Evolutionary conservation across 2,113 vertebrate genomes (phyloP).

Genomic region (Grammomys dolichurus): DNA sequence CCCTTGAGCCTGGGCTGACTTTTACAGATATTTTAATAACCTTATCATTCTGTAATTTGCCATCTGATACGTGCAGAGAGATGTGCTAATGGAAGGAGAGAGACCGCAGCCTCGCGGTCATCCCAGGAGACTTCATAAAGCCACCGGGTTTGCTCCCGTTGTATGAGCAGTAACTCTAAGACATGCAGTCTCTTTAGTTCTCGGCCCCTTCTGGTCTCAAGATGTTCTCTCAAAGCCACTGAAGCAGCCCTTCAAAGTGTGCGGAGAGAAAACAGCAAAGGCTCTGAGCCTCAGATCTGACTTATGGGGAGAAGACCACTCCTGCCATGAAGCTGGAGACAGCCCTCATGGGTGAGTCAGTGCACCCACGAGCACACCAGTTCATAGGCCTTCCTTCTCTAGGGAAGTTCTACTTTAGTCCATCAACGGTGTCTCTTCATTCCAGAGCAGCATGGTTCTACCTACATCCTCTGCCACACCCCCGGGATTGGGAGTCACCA

Average conservation of each 20-base stretch:
- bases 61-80: constrained; percentile 53
- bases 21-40: constrained; percentile 34
- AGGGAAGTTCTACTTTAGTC: background rate
- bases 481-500: background rate
- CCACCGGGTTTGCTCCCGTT: background rate
- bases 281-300: background rate
- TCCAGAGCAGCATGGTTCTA: background rate
- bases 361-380: background rate
- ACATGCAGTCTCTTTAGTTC: background rate
- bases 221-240: background rate
- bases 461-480: rapidly evolving
- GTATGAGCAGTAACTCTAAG: background rate
- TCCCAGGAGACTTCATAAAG: constrained; percentile 1
- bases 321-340: background rate
- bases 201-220: background rate
- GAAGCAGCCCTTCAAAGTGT: background rate
- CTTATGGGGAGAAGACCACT: background rate
- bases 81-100: constrained; percentile 53
- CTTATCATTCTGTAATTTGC: constrained; percentile 27
- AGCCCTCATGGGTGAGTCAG: background rate
- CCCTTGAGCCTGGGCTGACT: constrained; percentile 55
- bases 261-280: background rate
- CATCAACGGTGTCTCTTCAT: background rate
- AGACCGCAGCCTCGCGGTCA: rapidly evolving
- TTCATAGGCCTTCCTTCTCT: background rate